Percentiles rank a stretch among this genome's conserved stretches.
Conservation (phyloP, 2,888 invertebrate species). For the Hypena proboscidalis region DNA sequence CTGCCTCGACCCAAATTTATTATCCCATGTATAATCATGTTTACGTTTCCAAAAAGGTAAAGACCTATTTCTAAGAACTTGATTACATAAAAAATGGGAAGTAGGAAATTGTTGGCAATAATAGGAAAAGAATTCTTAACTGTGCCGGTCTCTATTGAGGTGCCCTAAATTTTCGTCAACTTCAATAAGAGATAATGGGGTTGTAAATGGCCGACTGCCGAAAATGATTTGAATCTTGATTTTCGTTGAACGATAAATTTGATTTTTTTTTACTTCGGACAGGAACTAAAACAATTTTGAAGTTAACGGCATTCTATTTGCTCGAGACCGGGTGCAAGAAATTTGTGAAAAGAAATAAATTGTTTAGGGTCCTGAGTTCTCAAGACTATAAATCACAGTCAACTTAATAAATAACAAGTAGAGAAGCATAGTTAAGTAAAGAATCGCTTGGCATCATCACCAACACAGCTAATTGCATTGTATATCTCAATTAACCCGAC, state of each 20-base stretch:
- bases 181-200: constrained; percentile 8
- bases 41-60: not conserved
- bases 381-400: not conserved
- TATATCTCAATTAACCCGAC: constrained; percentile 5
- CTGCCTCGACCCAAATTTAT: too few species aligned
- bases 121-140: constrained; percentile 11
- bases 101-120: constrained; percentile 18
- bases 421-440: too few species aligned
- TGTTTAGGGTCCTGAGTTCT: not conserved
- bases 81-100: constrained; percentile 11
- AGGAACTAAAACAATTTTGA: constrained; percentile 16
- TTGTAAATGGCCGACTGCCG: constrained; percentile 7
- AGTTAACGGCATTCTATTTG: constrained; percentile 14
- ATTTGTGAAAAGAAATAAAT: too few species aligned
- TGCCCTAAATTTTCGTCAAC: constrained; percentile 5
- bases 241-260: constrained; percentile 15
- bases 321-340: constrained; percentile 8
- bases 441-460: too few species aligned
- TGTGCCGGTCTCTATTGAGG: constrained; percentile 12
- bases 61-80: not conserved
- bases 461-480: not conserved
- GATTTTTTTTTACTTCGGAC: constrained; percentile 21
- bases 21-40: not conserved
- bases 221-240: constrained; percentile 25
- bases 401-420: too few species aligned